Evolutionary conservation across 2,797 vertebrate genomes (phyloP), one percentile per base, ranked within the genome.

Genomic region (Alfaro cultratus): DNA sequence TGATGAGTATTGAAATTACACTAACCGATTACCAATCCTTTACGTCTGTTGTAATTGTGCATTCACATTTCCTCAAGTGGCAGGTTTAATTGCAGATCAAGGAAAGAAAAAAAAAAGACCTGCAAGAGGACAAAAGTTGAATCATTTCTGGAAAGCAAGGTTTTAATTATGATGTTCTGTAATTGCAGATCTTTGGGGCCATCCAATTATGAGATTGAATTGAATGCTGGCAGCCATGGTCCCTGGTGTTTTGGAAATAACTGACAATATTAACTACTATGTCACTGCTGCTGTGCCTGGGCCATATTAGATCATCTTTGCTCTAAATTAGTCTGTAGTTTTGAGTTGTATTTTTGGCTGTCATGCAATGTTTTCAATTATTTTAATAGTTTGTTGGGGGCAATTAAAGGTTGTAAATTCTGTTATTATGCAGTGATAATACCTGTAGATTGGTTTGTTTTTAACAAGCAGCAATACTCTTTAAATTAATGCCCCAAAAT

Each of bases 131-230:
- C 91, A 91, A 89, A 91, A 90, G 92, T 88, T 91, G 80, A 94
- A 85, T 87, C 73, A 81, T 91, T 90, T 90, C 81, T 60, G 31
- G 86, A 89, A 88, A 91, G 90, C 85, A 45, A 78, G 75, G 82
- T 82, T 86, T 94, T 94, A 93, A 95, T 95, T 94, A 94, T 93
- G 91, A 93, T 86, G 91, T 90, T 82, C 82, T 87, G 85, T 94
- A 93, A 95, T 93, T 94, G 93, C 89, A 83, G 85, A 93, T 93
- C 90, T 93, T 92, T 85, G 15, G 87, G 85, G 89, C 89, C 79
- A 89, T 88, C 82, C 87, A 91, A 92, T 94, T 90, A 91, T 79
- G 57, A 86, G 87, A 92, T 78, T 83, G 87, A 88, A 92, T 84
- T 77, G 79, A 84, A 80, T 85, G 76, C 85, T 87, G 88, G 85